A percentile compares a stretch with the other conserved stretches of the same genome.
These are phyloP conservation scores for Eretmochelys imbricata DNA, from an alignment of 2,113 vertebrate genomes.

Conservation along the genomic window DNA sequence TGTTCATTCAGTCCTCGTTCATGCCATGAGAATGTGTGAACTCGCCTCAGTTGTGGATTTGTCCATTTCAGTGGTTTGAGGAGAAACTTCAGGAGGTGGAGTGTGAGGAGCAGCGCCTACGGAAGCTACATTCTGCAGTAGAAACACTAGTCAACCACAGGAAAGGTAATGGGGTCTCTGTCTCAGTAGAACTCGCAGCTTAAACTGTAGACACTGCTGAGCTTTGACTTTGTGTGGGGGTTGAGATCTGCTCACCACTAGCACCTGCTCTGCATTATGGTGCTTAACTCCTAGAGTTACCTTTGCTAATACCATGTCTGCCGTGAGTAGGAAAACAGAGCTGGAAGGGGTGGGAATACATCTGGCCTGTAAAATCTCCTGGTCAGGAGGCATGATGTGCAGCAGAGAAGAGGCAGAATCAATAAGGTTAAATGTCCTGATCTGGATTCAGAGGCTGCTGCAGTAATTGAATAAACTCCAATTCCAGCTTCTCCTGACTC, in stretches of 20 bases:
- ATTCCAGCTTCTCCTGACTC: not conserved
- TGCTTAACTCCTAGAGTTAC: fast-evolving
- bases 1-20: fast-evolving
- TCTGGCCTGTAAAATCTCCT: not conserved
- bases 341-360: not conserved
- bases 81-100: slow-evolving; percentile 98
- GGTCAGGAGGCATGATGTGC: not conserved
- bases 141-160: slow-evolving; percentile 93
- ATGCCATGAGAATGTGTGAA: not conserved
- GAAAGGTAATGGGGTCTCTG: slow-evolving; percentile 82
- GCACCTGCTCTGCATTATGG: not conserved
- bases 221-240: fast-evolving
- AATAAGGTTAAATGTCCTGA: not conserved
- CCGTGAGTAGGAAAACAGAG: not conserved
- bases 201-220: not conserved
- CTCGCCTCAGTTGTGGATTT: slow-evolving; percentile 12
- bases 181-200: fast-evolving
- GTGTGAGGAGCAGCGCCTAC: slow-evolving; percentile 92
- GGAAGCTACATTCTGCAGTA: slow-evolving; percentile 90
- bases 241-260: not conserved
- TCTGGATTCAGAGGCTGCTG: not conserved
- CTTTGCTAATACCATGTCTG: not conserved
- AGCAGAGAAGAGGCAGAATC: not conserved
- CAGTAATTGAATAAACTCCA: not conserved
- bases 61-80: slow-evolving; percentile 92